A percentile compares a stretch with the other conserved stretches of the same genome.
Evolutionary conservation across 2,113 vertebrate species (phyloP).

Genomic region (Nyctibius bracteatus): DNA sequence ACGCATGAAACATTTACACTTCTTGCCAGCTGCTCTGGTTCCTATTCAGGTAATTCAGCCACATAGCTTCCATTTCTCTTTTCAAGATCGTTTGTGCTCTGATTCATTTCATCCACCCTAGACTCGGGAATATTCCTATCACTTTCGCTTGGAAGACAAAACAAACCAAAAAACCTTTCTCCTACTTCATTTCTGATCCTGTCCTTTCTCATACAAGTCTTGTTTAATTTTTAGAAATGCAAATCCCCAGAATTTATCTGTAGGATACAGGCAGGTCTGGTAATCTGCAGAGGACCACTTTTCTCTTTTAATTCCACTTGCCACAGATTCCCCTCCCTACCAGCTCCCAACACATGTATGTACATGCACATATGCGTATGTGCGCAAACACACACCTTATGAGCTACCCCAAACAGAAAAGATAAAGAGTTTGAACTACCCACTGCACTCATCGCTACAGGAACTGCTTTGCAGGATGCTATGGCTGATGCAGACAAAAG

Average conservation of each 20-base stretch:
- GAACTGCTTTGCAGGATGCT: not conserved
- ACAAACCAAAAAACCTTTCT: not conserved
- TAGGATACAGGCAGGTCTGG: not conserved
- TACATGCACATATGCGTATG: not conserved
- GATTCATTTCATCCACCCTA: not conserved
- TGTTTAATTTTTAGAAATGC: not conserved
- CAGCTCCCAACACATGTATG: not conserved
- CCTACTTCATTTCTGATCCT: not conserved
- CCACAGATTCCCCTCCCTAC: not conserved
- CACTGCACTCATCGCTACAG: not conserved
- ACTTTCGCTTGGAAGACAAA: not conserved
- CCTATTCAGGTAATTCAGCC: not conserved
- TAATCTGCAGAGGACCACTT: not conserved
- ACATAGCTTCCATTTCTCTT: conserved; percentile 16
- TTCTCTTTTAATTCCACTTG: not conserved
- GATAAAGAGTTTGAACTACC: not conserved
- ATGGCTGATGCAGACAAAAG: not conserved
- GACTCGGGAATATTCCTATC: not conserved
- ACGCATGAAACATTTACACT: not conserved
- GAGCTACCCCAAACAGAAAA: not conserved
- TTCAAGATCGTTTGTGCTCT: not conserved
- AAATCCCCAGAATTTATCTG: not conserved
- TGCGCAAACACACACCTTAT: not conserved
- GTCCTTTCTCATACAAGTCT: not conserved
- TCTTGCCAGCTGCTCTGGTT: not conserved